Conservation (phyloP, 2,888 invertebrate genomes). For the Dasypolia templi region DNA sequence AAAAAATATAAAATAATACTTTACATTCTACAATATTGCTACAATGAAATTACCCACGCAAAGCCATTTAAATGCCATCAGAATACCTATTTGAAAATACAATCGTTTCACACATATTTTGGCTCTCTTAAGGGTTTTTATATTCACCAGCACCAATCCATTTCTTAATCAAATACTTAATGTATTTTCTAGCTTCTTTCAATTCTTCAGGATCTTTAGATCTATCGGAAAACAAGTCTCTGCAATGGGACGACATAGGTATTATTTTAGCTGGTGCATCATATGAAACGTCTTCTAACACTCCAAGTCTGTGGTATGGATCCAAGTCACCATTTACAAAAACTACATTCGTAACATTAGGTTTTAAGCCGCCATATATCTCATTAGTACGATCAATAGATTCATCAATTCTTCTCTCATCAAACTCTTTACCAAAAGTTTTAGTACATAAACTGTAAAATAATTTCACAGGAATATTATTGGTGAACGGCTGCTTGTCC, state of each 20-base stretch:
- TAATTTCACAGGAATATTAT: constrained; percentile 82
- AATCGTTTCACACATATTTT: not conserved
- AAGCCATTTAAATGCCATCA: not conserved
- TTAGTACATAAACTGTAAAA: constrained; percentile 82
- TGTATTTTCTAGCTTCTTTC: constrained; percentile 78
- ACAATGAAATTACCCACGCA: no score
- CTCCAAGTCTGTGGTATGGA: constrained; percentile 90
- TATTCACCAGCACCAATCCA: constrained; percentile 81
- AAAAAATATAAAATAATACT: not conserved
- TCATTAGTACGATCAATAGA: constrained; percentile 84
- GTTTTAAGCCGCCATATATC: constrained; percentile 85
- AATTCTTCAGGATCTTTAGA: constrained; percentile 78
- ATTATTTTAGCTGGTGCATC: constrained; percentile 82
- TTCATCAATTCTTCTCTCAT: constrained; percentile 77
- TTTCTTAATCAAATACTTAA: constrained; percentile 81
- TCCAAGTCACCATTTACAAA: constrained; percentile 91
- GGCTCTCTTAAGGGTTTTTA: constrained; percentile 38
- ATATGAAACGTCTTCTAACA: constrained; percentile 84
- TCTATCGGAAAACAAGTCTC: constrained; percentile 78
- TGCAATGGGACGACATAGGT: constrained; percentile 79
- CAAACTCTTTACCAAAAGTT: constrained; percentile 82
- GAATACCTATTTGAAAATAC: no score
- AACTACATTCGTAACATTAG: constrained; percentile 89
- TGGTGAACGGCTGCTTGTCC: constrained; percentile 90
- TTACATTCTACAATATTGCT: not conserved